phyloP scores from a whole-genome alignment of 2,113 vertebrate genomes.

The Ploceus nigricollis region DNA sequence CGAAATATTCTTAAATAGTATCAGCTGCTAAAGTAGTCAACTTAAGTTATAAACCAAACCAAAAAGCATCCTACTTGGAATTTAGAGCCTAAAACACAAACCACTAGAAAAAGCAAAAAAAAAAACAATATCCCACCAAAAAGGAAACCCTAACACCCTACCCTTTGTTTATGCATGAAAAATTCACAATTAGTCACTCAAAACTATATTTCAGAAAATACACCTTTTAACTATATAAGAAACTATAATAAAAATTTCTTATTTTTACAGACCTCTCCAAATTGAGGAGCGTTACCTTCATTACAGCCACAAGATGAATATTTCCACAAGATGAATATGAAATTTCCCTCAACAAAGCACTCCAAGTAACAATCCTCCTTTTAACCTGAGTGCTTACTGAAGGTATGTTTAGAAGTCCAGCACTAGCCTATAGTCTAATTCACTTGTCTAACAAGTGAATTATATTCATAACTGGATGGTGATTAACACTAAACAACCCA shows the following conservation, averaged over 20 bases:
- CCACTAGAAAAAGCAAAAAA: not conserved
- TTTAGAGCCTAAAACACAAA: not conserved
- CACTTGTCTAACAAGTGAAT: constrained; percentile 2
- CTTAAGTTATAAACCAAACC: not conserved
- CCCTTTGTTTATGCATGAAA: not conserved
- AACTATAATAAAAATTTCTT: not conserved
- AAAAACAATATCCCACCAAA: not conserved
- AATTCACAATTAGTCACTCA: not conserved
- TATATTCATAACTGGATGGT: constrained; percentile 54
- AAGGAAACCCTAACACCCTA: not conserved
- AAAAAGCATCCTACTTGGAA: not conserved
- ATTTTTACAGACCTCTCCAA: not conserved
- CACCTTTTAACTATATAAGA: not conserved
- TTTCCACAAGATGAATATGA: not conserved
- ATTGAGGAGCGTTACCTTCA: not conserved
- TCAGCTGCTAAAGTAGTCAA: not conserved
- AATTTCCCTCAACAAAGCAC: not conserved
- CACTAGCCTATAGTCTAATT: not conserved
- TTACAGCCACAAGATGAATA: not conserved
- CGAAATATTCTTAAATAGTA: not conserved
- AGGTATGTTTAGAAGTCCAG: not conserved
- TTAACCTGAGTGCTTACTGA: not conserved
- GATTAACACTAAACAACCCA: constrained; percentile 56
- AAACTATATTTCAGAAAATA: not conserved
- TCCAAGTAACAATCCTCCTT: not conserved